Evolutionary conservation across 2,888 invertebrate species (phyloP).

Genomic region (Phytoseiulus persimilis): DNA sequence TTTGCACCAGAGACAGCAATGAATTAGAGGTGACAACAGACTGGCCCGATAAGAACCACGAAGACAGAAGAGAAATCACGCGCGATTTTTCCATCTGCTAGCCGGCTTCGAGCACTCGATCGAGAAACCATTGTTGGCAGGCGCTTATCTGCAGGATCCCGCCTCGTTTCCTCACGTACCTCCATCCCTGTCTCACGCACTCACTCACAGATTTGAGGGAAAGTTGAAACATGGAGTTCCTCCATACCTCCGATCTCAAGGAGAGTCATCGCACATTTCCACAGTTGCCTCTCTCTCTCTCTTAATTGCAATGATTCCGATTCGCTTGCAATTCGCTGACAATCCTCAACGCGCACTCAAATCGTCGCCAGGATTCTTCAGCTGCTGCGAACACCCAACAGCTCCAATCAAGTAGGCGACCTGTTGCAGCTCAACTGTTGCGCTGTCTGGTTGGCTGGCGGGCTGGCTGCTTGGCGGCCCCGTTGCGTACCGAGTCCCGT

Average conservation of each 20-base stretch:
- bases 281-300: neutral
- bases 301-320: neutral
- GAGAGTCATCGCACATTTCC: neutral
- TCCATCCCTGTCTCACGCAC: too few relatives aligned
- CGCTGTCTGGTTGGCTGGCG: neutral
- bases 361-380: neutral
- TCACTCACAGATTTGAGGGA: too few relatives aligned
- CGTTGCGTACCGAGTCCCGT: neutral
- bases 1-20: neutral
- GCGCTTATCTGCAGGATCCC: too few relatives aligned
- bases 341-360: neutral
- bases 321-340: neutral
- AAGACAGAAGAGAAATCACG: too few relatives aligned
- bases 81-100: too few relatives aligned
- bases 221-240: too few relatives aligned
- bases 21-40: too few relatives aligned
- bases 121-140: too few relatives aligned
- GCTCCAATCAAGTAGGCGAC: neutral
- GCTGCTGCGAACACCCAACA: neutral
- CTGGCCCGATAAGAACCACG: too few relatives aligned
- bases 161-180: too few relatives aligned
- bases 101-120: too few relatives aligned
- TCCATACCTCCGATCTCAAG: too few relatives aligned
- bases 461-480: neutral
- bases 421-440: conserved; percentile 5